A percentile compares a stretch with the other conserved stretches of the same genome.
Evolutionary conservation across 2,888 invertebrate genomes (phyloP).

Genomic region (Anthophora plumipes): DNA sequence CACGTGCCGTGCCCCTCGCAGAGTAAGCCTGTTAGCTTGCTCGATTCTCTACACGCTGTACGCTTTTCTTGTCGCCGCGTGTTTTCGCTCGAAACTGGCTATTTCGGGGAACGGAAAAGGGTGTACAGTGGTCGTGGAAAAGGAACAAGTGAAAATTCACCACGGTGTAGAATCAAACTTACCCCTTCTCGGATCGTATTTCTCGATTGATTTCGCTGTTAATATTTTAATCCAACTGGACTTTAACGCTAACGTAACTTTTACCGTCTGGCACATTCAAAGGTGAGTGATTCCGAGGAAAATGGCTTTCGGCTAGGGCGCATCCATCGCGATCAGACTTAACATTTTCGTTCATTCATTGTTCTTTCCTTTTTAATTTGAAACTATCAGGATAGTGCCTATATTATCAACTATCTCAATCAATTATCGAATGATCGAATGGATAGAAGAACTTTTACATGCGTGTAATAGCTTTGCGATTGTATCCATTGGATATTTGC

Average conservation of each 20-base stretch:
- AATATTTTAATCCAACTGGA: conserved; percentile 8
- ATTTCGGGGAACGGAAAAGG: conserved; percentile 25
- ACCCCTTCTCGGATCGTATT: conserved; percentile 4
- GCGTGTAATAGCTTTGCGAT: conserved; percentile 16
- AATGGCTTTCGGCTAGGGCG: conserved; percentile 10
- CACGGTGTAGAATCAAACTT: conserved; percentile 26
- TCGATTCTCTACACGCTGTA: conserved; percentile 28
- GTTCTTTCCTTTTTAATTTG: not conserved
- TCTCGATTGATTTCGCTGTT: conserved; percentile 11
- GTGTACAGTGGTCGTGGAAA: conserved; percentile 31
- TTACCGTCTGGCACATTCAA: conserved; percentile 1
- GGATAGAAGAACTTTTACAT: not conserved
- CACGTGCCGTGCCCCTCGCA: conserved; percentile 71
- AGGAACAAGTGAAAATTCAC: conserved; percentile 5
- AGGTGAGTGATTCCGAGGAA: conserved; percentile 37
- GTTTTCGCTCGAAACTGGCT: not conserved
- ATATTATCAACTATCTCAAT: not conserved
- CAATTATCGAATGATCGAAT: not conserved
- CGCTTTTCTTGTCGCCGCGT: conserved; percentile 15
- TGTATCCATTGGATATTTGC: conserved; percentile 41
- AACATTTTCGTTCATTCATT: not conserved
- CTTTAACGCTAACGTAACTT: not conserved
- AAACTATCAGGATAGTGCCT: not conserved
- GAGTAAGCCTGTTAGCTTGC: conserved; percentile 49
- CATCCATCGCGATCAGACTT: not conserved